These are phyloP conservation scores for Mionectes olivaceus DNA, from an alignment of 2,797 vertebrate genomes.

Conservation along the genomic window DNA sequence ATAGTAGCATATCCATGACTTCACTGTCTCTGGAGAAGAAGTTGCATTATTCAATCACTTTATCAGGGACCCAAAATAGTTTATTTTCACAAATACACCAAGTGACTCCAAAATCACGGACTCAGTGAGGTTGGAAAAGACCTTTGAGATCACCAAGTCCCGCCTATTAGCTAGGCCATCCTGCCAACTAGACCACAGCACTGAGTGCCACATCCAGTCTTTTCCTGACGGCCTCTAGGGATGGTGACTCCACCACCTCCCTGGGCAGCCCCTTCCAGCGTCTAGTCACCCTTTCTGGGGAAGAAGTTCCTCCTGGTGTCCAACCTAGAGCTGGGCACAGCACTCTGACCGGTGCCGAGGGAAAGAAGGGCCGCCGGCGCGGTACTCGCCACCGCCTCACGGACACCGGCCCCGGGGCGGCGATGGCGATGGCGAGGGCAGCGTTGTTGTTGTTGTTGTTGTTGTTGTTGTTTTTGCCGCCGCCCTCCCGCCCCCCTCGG, in stretches of 20 bases:
- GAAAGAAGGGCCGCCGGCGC: background rate
- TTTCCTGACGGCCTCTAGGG: background rate
- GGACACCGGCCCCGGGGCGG: background rate
- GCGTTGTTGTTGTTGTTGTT: too few relatives aligned
- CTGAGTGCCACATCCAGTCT: background rate
- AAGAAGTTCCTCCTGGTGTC: background rate
- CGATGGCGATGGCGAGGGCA: too few relatives aligned
- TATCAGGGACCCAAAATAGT: too few relatives aligned
- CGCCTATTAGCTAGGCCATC: background rate
- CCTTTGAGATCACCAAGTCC: background rate
- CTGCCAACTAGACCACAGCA: background rate
- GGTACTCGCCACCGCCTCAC: background rate
- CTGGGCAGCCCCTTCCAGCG: background rate
- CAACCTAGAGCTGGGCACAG: rapidly evolving
- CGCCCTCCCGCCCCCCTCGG: background rate
- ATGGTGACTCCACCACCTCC: background rate
- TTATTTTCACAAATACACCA: rapidly evolving
- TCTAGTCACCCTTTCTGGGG: too few relatives aligned
- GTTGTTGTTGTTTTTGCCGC: background rate
- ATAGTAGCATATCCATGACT: rapidly evolving
- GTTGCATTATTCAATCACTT: background rate
- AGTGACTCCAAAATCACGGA: background rate
- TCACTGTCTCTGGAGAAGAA: background rate
- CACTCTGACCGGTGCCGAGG: background rate
- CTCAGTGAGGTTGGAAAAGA: background rate